Evolutionary conservation across 2,888 invertebrate genomes (phyloP), one percentile per base, ranked within the genome.

Genomic region (Dicyrtoma fusca): DNA sequence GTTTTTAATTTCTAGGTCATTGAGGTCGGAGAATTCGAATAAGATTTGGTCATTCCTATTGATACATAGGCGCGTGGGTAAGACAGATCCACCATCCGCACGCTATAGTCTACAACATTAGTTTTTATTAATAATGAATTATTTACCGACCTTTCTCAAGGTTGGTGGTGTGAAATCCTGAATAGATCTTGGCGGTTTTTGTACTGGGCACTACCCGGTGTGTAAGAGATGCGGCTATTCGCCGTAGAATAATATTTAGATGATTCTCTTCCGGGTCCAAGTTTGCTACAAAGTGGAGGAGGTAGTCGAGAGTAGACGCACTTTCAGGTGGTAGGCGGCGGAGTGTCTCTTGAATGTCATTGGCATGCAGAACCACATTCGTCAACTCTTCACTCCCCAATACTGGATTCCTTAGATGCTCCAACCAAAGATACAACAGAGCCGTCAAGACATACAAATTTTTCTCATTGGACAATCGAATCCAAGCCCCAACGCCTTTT

Each of bases 341-440:
- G 0, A 91, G 84, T 79, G 90, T 91, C 1, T 86, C 83, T 71
- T 88, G 86, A 0, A 89, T 87, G 76, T 88, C 87, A 55, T 87
- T 87, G 14, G 88, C 87, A 74, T 88, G 82, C 4, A 83, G 78
- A 0, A 91, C 88, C 65, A 92, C 88, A 66, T 86, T 85, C 69
- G 89, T 88, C 55, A 92, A 85, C 82, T 90, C 89, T 66, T 90
- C 89, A 25, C 87, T 84, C 76, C 87, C 87, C 19, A 92, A 82
- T 42, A 91, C 84, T 0, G 91, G 90, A 69, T 86, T 86, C 84
- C 90, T 89, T 59, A 93, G 84, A 21, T 88, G 88, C 82, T 92
- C 92, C 68, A 93, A 82, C 92, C 92, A 93, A 78, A 91, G 89
- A 83, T 89, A 90, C 47, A 92, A 83, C 4, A 93, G 83, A 0